A percentile compares a stretch with the other conserved stretches of the same genome.
Evolutionary conservation across 2,113 vertebrate genomes (phyloP).

Genomic region (Perca fluviatilis): DNA sequence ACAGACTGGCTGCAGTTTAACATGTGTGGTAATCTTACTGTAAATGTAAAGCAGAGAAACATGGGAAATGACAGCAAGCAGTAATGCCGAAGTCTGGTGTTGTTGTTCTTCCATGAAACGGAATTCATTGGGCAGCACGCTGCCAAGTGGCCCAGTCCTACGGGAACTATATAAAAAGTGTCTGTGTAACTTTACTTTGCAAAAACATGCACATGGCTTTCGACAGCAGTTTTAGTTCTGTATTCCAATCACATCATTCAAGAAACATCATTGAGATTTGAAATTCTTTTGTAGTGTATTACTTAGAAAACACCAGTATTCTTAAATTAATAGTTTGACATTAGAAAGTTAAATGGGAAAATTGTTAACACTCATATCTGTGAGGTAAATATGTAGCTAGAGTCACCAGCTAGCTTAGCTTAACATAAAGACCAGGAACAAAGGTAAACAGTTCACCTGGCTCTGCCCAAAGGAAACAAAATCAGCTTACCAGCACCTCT

Average conservation of each 20-base stretch:
- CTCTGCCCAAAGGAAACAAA: neutral
- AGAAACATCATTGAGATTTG: neutral
- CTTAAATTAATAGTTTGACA: slow-evolving; percentile 8
- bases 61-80: slow-evolving; percentile 63
- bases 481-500: neutral
- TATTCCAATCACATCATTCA: slow-evolving; percentile 36
- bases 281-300: neutral
- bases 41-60: slow-evolving; percentile 62
- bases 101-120: slow-evolving; percentile 63
- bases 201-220: slow-evolving; percentile 53
- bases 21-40: slow-evolving; percentile 57
- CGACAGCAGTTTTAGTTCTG: slow-evolving; percentile 23
- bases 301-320: neutral
- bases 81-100: slow-evolving; percentile 46
- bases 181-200: slow-evolving; percentile 48
- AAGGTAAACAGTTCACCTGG: neutral
- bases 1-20: slow-evolving; percentile 39
- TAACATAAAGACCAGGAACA: neutral
- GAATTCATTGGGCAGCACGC: slow-evolving; percentile 59
- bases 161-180: slow-evolving; percentile 54
- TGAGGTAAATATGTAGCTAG: neutral
- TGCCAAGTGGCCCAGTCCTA: slow-evolving; percentile 61
- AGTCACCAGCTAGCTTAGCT: neutral
- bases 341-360: neutral
- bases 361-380: neutral